A percentile compares a stretch with the other conserved stretches of the same genome.
Evolutionary conservation across 1,140 invertebrate genomes (phyloP).

Genomic region (Pissodes strobi): DNA sequence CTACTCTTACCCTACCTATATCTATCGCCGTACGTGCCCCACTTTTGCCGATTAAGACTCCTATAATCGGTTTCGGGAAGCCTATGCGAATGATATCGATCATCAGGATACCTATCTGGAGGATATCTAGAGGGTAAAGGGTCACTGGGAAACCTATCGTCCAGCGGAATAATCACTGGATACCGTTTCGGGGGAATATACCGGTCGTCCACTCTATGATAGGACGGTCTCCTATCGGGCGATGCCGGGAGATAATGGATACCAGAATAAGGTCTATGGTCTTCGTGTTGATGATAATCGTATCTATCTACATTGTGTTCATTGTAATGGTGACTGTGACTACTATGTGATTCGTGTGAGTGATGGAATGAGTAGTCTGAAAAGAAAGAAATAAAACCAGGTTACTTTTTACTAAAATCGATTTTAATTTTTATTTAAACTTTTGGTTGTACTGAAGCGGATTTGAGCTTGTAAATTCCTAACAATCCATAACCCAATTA

Average conservation of each 20-base stretch:
- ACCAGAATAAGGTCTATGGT: slow-evolving; percentile 16
- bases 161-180: slow-evolving; percentile 23
- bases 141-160: slow-evolving; percentile 15
- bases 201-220: not conserved
- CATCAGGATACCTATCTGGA: slow-evolving; percentile 4
- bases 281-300: slow-evolving; percentile 20
- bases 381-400: slow-evolving; percentile 41
- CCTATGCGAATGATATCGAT: slow-evolving; percentile 7
- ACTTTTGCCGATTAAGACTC: slow-evolving; percentile 50
- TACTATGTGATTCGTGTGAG: slow-evolving; percentile 40
- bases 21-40: slow-evolving; percentile 33
- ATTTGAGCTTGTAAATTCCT: too few relatives aligned
- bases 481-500: too few relatives aligned
- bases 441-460: too few relatives aligned
- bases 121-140: not conserved
- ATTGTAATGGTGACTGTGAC: slow-evolving; percentile 39
- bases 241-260: slow-evolving; percentile 34
- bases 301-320: slow-evolving; percentile 36
- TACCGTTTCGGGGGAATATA: slow-evolving; percentile 2
- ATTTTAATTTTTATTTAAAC: too few relatives aligned
- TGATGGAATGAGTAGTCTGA: slow-evolving; percentile 46
- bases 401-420: too few relatives aligned
- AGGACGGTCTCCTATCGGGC: slow-evolving; percentile 25
- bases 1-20: slow-evolving; percentile 19
- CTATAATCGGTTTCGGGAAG: slow-evolving; percentile 1